These are phyloP conservation scores for Vesta saturnalis DNA, from an alignment of 2,888 invertebrate genomes.

Conservation along the genomic window DNA sequence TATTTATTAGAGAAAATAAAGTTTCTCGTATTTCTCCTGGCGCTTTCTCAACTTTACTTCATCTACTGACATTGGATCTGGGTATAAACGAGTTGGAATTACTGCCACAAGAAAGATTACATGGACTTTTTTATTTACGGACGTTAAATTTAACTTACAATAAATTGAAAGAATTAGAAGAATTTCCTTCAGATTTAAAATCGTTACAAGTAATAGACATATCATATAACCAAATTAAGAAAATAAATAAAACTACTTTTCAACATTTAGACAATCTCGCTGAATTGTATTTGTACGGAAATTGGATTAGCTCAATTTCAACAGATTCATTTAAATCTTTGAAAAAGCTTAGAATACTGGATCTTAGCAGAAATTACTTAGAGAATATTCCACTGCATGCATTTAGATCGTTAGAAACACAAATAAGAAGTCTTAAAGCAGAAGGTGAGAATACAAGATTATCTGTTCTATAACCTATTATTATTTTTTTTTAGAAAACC, in stretches of 20 bases:
- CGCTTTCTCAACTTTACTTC: constrained; percentile 81
- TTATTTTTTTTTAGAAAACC: constrained; percentile 76
- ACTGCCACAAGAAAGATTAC: constrained; percentile 84
- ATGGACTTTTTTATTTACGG: constrained; percentile 78
- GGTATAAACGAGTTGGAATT: constrained; percentile 85
- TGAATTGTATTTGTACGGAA: constrained; percentile 82
- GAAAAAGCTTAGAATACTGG: constrained; percentile 78
- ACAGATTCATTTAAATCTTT: constrained; percentile 81
- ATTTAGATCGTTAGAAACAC: constrained; percentile 81
- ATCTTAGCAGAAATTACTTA: constrained; percentile 85
- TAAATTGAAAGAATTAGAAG: constrained; percentile 81
- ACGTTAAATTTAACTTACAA: constrained; percentile 87
- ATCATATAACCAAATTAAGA: constrained; percentile 84
- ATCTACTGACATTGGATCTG: constrained; percentile 81
- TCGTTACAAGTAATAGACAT: constrained; percentile 82
- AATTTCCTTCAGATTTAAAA: constrained; percentile 81
- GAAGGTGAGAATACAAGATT: constrained; percentile 76
- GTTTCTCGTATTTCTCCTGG: constrained; percentile 85
- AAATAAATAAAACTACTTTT: constrained; percentile 80
- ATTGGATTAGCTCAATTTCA: constrained; percentile 82
- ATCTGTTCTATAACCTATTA: neutral
- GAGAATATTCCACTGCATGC: constrained; percentile 83
- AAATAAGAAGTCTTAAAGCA: constrained; percentile 78
- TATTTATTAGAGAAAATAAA: constrained; percentile 77
- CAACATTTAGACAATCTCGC: constrained; percentile 78